Conservation (phyloP, 2,113 vertebrate species). For the Chionomys nivalis region DNA sequence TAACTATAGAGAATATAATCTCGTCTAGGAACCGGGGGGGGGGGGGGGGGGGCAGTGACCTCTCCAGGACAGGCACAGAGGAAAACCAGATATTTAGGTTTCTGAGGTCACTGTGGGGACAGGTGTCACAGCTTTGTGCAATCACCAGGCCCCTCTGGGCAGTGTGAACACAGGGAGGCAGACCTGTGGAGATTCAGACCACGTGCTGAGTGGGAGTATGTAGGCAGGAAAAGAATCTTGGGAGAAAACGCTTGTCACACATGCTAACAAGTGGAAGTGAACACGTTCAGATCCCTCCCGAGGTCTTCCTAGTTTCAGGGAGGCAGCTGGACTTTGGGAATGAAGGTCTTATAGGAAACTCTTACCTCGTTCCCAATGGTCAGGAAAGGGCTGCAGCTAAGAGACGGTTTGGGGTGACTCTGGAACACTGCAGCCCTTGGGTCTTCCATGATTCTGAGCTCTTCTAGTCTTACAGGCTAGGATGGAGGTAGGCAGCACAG, state of each 20-base stretch:
- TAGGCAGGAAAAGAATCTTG: neutral
- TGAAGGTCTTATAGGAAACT: neutral
- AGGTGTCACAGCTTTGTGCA: neutral
- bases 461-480: neutral
- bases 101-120: neutral
- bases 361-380: neutral
- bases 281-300: neutral
- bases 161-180: rapidly evolving
- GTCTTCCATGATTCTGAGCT: rapidly evolving
- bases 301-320: neutral
- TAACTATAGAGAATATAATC: neutral
- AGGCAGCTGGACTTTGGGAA: neutral
- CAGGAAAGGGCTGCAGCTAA: neutral
- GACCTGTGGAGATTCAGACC: rapidly evolving
- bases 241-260: neutral
- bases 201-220: neutral
- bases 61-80: neutral
- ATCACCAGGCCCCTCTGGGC: rapidly evolving
- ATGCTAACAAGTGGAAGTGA: neutral
- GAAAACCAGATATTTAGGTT: neutral
- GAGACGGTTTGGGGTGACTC: neutral
- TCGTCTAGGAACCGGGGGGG: neutral
- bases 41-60: neutral
- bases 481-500: too few relatives aligned
- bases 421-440: neutral